Evolutionary conservation across 1,140 invertebrate species (phyloP), one percentile per base, ranked within the genome.

Genomic region (Odontomachus brunneus): DNA sequence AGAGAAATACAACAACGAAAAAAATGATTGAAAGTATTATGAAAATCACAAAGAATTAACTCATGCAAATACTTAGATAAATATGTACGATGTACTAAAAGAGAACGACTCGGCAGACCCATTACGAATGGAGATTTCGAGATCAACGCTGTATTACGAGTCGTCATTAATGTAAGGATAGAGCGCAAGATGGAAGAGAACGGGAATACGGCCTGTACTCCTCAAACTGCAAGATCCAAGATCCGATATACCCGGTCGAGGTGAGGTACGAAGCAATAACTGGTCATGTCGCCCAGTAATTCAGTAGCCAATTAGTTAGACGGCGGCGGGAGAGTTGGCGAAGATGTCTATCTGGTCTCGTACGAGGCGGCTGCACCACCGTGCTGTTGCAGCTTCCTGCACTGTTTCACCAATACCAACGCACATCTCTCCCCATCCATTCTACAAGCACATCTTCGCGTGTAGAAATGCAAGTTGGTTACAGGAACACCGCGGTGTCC

Each of bases 281-380:
- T 91, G 84, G 83, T 89, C 90, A 88, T 91, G 89, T 91, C 87
- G 89, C 83, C 88, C 88, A 89, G 88, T 91, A 92, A 91, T 92
- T 92, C 91, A 92, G 90, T 91, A 91, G 91, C 91, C 91, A 92
- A 92, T 92, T 92, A 92, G 91, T 91, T 92, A 90, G 89, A 89
- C 88, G 89, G 87, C 89, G 83, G 88, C 83, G 78, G 83, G 86
- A 86, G 84, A 91, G 89, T 75, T 72, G 87, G 88, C 84, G 69
- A 90, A 90, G 91, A 92, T 92, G 88, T 91, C 88, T 89, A 92
- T 92, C 91, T 89, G 86, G 84, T 72, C 86, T 86, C 72, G 88
- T 87, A 89, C 87, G 82, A 87, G 85, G 76, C 82, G 82, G 89
- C 84, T 63, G 81, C 85, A 82, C 72, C 85, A 80, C 60, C 85